These are phyloP conservation scores for Mus musculus DNA, from an alignment of 2,113 vertebrate genomes.

Conservation along the genomic window DNA sequence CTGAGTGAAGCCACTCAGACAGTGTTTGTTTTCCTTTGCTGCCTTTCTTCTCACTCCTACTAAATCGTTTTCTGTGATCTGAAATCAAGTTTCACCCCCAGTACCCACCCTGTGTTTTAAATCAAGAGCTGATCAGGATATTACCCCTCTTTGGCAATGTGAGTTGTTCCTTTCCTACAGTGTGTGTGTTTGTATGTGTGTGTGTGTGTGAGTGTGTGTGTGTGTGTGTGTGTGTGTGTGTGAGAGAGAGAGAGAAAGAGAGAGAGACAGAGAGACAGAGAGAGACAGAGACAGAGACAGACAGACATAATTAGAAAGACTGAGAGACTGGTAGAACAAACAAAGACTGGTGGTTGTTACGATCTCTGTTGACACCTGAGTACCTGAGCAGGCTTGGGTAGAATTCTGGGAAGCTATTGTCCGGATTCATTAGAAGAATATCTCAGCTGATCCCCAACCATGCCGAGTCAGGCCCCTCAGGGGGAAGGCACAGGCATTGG, in stretches of 20 bases:
- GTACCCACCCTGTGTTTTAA: too few relatives aligned
- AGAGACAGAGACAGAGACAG: too few relatives aligned
- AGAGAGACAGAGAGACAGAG: too few relatives aligned
- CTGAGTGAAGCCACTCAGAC: rapidly evolving
- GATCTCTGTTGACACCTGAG: background rate
- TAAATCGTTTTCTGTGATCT: rapidly evolving
- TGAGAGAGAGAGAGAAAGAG: background rate
- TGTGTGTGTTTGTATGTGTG: background rate
- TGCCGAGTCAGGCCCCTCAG: rapidly evolving
- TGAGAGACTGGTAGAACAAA: background rate
- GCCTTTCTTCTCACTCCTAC: rapidly evolving
- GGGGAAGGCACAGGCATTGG: too few relatives aligned
- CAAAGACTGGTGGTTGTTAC: rapidly evolving
- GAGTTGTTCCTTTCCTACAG: background rate
- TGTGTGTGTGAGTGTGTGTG: background rate
- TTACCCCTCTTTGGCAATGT: rapidly evolving
- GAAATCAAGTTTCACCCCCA: rapidly evolving
- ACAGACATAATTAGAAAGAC: background rate
- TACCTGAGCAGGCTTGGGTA: rapidly evolving
- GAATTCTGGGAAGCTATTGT: background rate
- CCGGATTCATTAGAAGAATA: background rate
- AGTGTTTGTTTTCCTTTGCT: rapidly evolving
- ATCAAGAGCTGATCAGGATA: rapidly evolving
- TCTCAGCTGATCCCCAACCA: rapidly evolving
- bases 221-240: background rate